Evolutionary conservation across 92 coral and sea anemone species (phyloP), one percentile per base, ranked within the genome.

Genomic region (Epizoanthus scotinus): DNA sequence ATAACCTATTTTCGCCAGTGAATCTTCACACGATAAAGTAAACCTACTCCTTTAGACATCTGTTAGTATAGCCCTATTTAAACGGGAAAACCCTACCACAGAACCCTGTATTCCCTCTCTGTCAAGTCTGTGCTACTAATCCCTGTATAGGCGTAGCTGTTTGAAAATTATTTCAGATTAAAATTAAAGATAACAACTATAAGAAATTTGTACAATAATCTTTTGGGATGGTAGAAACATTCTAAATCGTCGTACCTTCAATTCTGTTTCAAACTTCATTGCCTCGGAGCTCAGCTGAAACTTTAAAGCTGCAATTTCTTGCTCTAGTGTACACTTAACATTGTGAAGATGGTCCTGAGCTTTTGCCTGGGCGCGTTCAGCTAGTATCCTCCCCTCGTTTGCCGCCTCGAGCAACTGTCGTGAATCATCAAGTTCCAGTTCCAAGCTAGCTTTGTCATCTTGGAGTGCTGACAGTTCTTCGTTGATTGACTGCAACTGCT

Each of bases 281-380:
- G 96, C 88, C 74, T 96, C 98, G 3, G 99, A 96, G 70, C 99
- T 96, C 63, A 96, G 86, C 70, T 93, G 98, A 73, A 96, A 96
- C 82, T 86, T 93, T 66, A 96, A 90, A 17, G 99, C 94, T 24
- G 98, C 97, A 1, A 93, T 89, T 79, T 96, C 98, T 61, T 96
- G 99, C 18, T 96, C 99, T 98, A 96, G 87, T 85, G 94, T 89
- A 84, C 92, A 96, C 70, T 86, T 87, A 72, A 93, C 56, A 75
- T 86, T 96, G 28, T 90, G 89, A 13, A 96, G 91, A 40, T 93
- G 94, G 34, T 89, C 99, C 78, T 91, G 91, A 3, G 90, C 86
- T 34, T 86, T 91, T 50, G 84, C 86, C 50, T 92, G 94, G 54
- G 92, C 92, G 34, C 81, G 90, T 75, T 92, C 97, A 0, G 97